These are phyloP conservation scores for Heliconius aoede DNA, from an alignment of 2,888 invertebrate genomes.

Conservation along the genomic window DNA sequence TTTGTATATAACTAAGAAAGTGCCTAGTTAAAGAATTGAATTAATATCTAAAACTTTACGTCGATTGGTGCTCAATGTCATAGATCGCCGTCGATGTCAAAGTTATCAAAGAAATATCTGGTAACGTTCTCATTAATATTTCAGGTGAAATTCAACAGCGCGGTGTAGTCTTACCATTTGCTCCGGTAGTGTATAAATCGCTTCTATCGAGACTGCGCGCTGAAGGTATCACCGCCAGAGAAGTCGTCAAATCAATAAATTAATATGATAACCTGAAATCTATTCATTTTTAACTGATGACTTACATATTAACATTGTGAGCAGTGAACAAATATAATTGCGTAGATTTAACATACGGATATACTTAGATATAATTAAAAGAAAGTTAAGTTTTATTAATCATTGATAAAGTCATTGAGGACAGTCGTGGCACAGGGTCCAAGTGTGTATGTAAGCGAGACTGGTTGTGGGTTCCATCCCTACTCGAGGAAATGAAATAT, in stretches of 20 bases:
- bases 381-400: too few species aligned
- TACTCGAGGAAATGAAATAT: too few species aligned
- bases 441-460: too few species aligned
- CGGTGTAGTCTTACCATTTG: conserved; percentile 96
- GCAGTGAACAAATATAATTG: neutral
- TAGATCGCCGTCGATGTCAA: neutral
- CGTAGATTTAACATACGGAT: neutral
- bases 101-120: neutral
- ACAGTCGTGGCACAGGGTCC: too few species aligned
- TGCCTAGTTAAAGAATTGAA: too few species aligned
- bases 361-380: neutral
- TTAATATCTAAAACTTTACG: too few species aligned
- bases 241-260: conserved; percentile 69
- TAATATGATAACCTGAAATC: conserved; percentile 49
- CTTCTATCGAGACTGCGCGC: conserved; percentile 92
- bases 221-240: conserved; percentile 88
- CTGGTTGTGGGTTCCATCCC: too few species aligned
- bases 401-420: too few species aligned
- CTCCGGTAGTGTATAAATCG: conserved; percentile 96
- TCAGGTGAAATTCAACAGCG: conserved; percentile 97
- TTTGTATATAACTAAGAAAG: too few species aligned
- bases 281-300: neutral
- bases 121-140: conserved; percentile 45
- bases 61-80: too few species aligned
- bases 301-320: too few species aligned